Percentiles rank a stretch among this genome's conserved stretches.
These are phyloP conservation scores for Tamias sibiricus DNA, from an alignment of 2,113 vertebrate species.

Conservation along the genomic window DNA sequence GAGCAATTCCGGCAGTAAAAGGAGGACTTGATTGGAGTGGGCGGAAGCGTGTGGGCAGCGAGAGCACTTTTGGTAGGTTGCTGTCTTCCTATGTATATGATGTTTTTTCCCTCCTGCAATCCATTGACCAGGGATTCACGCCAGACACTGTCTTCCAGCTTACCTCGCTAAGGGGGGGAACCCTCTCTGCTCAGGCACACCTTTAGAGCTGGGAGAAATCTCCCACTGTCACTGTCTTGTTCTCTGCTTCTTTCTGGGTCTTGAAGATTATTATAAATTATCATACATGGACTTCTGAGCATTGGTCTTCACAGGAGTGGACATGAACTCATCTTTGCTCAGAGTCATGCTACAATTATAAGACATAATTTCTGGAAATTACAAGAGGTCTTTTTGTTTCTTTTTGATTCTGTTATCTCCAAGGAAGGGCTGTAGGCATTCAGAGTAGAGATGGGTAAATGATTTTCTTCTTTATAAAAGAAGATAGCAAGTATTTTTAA, in stretches of 20 bases:
- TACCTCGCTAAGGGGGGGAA: background rate
- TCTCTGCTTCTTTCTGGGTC: background rate
- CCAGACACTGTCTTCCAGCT: background rate
- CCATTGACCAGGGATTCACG: background rate
- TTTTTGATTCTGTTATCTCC: background rate
- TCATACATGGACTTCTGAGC: background rate
- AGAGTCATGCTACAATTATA: background rate
- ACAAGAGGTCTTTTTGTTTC: background rate
- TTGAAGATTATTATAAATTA: background rate
- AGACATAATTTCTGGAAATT: background rate
- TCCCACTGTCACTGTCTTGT: too few species aligned
- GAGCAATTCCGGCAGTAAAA: too few species aligned
- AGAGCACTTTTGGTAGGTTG: too few species aligned
- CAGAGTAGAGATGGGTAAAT: background rate
- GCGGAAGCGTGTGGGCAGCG: too few species aligned
- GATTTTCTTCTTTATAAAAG: background rate
- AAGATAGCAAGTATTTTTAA: too few species aligned
- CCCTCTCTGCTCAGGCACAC: background rate
- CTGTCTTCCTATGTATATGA: too few species aligned
- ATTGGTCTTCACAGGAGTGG: fast-evolving
- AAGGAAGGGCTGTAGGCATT: background rate
- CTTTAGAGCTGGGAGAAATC: background rate
- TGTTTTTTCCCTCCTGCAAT: background rate
- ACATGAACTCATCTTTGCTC: background rate
- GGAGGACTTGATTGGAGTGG: too few species aligned